These are phyloP conservation scores for Pseudachorutes palmiensis DNA, from an alignment of 1,140 invertebrate genomes.

Conservation along the genomic window DNA sequence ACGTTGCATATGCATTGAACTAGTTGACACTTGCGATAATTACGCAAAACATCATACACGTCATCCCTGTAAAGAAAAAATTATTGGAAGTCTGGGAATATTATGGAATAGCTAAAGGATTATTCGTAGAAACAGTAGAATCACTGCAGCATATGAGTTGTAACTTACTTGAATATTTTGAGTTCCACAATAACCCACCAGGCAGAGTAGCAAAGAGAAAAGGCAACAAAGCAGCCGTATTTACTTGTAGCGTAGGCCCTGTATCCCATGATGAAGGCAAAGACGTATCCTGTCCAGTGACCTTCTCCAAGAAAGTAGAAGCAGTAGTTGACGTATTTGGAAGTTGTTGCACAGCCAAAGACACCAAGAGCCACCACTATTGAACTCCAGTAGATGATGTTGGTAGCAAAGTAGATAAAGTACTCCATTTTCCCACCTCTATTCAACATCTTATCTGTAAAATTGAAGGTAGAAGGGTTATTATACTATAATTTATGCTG, in stretches of 20 bases:
- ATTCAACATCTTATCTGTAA: too few species aligned
- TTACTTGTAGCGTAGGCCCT: background rate
- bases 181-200: background rate
- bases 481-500: too few species aligned
- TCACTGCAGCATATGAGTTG: background rate
- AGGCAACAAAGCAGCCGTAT: background rate
- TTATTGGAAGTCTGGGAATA: too few species aligned
- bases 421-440: background rate
- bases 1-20: background rate
- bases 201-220: background rate
- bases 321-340: background rate
- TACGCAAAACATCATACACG: background rate
- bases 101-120: background rate
- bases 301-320: background rate
- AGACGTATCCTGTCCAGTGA: background rate
- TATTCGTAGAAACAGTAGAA: background rate
- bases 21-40: background rate
- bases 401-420: background rate
- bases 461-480: too few species aligned
- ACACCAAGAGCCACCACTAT: background rate
- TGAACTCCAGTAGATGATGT: background rate
- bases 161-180: background rate
- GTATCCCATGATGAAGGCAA: background rate
- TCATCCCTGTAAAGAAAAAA: background rate
- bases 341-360: background rate